Evolutionary conservation across 1,140 invertebrate species (phyloP).

Genomic region (Platyscapa corneri): DNA sequence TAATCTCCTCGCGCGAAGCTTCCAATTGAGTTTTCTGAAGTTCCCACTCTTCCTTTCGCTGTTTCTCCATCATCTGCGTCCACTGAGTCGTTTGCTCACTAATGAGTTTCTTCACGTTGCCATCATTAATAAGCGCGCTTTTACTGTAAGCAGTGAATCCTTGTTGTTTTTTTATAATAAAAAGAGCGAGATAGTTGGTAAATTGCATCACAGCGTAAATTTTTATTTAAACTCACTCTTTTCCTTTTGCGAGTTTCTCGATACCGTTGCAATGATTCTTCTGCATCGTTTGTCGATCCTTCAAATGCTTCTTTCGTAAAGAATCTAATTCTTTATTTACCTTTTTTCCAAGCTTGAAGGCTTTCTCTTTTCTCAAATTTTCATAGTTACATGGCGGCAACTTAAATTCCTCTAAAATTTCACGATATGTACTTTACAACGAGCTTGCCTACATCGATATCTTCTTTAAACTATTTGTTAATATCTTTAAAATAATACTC

Average conservation of each 20-base stretch:
- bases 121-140: constrained; percentile 84
- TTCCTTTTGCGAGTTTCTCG: constrained; percentile 94
- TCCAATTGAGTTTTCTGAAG: constrained; percentile 86
- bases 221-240: constrained; percentile 80
- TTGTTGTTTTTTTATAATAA: not conserved
- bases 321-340: constrained; percentile 95
- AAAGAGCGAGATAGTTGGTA: not conserved
- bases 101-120: constrained; percentile 86
- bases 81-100: constrained; percentile 94
- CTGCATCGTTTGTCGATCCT: constrained; percentile 93
- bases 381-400: constrained; percentile 95
- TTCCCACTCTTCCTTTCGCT: constrained; percentile 94
- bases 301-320: constrained; percentile 92
- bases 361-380: constrained; percentile 91
- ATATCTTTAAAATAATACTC: too few species aligned
- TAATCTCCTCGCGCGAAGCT: constrained; percentile 90
- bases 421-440: not conserved
- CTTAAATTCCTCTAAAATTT: constrained; percentile 75
- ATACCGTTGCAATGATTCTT: constrained; percentile 94
- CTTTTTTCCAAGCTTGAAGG: constrained; percentile 94
- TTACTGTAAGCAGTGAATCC: constrained; percentile 77
- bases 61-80: constrained; percentile 92
- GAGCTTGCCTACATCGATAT: too few species aligned
- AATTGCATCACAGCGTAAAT: constrained; percentile 3
- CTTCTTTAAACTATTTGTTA: too few species aligned